Percentiles rank a stretch among this genome's conserved stretches.
Conservation (phyloP, 2,797 vertebrate species). For the Euthynnus affinis region DNA sequence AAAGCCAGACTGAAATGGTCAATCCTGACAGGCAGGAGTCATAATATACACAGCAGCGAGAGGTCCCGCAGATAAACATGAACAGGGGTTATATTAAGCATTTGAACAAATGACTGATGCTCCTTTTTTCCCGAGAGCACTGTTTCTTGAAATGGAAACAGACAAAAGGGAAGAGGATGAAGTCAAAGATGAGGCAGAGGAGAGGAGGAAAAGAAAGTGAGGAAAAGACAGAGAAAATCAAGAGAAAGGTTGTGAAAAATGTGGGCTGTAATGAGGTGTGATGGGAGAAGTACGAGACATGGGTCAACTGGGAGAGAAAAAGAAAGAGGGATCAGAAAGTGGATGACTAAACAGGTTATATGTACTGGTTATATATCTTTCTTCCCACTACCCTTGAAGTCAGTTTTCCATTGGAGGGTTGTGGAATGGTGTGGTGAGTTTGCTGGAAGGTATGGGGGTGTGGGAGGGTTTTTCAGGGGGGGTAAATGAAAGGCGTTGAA, state of each 20-base stretch:
- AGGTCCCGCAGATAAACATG: neutral
- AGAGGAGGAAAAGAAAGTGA: neutral
- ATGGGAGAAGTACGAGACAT: conserved; percentile 3
- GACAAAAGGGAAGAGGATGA: neutral
- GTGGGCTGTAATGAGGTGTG: neutral
- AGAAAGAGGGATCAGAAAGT: conserved; percentile 25
- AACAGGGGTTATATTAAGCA: neutral
- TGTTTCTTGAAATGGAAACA: neutral
- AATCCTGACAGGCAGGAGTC: neutral
- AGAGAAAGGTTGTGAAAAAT: neutral
- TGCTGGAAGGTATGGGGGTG: conserved; percentile 38
- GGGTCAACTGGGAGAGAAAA: conserved; percentile 30
- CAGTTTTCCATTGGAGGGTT: conserved; percentile 61
- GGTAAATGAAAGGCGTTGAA: conserved; percentile 75
- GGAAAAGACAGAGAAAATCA: neutral
- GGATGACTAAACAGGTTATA: conserved; percentile 29
- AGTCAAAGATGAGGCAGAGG: too few relatives aligned
- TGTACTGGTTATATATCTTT: conserved; percentile 35
- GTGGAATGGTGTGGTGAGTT: conserved; percentile 45
- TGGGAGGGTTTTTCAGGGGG: conserved; percentile 16
- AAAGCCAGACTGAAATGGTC: too few relatives aligned
- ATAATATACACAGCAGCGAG: neutral
- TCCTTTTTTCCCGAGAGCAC: neutral
- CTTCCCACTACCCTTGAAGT: conserved; percentile 53
- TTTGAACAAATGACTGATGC: neutral